phyloP scores from a whole-genome alignment of 1,140 invertebrate species.

The Eumaeus atala region DNA sequence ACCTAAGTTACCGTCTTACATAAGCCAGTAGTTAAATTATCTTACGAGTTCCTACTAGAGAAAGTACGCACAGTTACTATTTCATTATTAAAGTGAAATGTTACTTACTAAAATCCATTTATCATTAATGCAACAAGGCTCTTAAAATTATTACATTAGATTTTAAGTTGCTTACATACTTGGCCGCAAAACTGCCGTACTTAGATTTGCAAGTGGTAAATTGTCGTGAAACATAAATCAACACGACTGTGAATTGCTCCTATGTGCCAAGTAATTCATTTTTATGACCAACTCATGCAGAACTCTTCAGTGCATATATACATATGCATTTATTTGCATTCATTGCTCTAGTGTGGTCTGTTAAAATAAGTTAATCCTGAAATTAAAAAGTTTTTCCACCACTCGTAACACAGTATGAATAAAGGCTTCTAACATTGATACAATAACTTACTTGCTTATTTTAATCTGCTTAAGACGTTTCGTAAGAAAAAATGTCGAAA shows the following conservation, averaged over 20 bases:
- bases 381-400: too few species aligned
- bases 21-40: too few species aligned
- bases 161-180: constrained; percentile 2
- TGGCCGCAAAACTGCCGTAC: constrained; percentile 6
- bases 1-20: too few species aligned
- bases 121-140: not conserved
- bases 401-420: too few species aligned
- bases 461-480: too few species aligned
- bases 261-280: constrained; percentile 11
- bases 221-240: constrained; percentile 7
- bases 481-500: too few species aligned
- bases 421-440: too few species aligned
- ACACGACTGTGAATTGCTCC: constrained; percentile 6
- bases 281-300: constrained; percentile 8
- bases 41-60: too few species aligned
- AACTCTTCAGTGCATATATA: constrained; percentile 7
- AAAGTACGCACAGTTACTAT: too few species aligned
- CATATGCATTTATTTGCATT: constrained; percentile 9
- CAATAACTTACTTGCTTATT: too few species aligned
- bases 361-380: too few species aligned
- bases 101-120: not conserved
- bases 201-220: constrained; percentile 11
- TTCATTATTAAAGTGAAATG: too few species aligned
- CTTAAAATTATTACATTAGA: not conserved
- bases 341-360: not conserved